Evolutionary conservation across 2,888 invertebrate genomes (phyloP).

Genomic region (Drosophila yooni): DNA sequence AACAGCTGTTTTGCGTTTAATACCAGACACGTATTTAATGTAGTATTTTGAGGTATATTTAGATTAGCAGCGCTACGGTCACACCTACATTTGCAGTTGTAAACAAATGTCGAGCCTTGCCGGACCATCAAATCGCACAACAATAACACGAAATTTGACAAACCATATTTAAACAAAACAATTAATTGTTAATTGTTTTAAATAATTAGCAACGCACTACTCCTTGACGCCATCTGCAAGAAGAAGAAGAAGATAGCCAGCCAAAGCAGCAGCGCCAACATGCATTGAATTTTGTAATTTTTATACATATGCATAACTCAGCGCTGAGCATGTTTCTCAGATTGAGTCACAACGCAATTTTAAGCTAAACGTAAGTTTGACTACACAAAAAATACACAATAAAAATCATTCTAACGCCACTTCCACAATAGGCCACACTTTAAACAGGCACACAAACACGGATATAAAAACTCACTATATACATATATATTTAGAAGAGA

Average conservation of each 20-base stretch:
- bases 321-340: constrained; percentile 63
- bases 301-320: constrained; percentile 64
- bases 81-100: constrained; percentile 37
- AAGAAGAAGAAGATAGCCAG: not conserved
- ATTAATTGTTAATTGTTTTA: constrained; percentile 2
- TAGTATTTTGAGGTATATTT: constrained; percentile 14
- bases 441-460: constrained; percentile 1
- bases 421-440: constrained; percentile 32
- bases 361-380: constrained; percentile 61
- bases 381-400: not conserved
- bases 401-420: constrained; percentile 4
- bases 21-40: constrained; percentile 12
- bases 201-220: constrained; percentile 17
- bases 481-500: not conserved
- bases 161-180: constrained; percentile 5
- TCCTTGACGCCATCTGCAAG: constrained; percentile 7
- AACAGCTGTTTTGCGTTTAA: constrained; percentile 34
- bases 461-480: constrained; percentile 1
- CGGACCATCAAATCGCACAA: constrained; percentile 13
- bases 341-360: constrained; percentile 62
- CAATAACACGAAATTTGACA: constrained; percentile 8
- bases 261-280: constrained; percentile 28
- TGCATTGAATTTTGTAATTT: constrained; percentile 64
- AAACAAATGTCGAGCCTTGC: constrained; percentile 50
- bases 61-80: constrained; percentile 7